Conservation (phyloP, 1,140 invertebrate genomes). For the Neodiprion fabricii region DNA sequence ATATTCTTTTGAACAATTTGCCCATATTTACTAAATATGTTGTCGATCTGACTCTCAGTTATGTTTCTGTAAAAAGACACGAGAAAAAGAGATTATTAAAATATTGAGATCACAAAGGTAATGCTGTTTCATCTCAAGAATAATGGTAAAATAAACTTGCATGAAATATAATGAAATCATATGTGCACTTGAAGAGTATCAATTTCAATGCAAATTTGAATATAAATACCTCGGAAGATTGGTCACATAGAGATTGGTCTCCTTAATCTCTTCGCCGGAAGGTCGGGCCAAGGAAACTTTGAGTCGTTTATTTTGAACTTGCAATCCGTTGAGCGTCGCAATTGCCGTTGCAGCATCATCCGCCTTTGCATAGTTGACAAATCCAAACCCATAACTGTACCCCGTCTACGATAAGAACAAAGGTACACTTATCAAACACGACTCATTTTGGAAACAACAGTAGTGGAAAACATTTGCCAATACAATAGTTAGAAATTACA, state of each 20-base stretch:
- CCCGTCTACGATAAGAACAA: slow-evolving; percentile 73
- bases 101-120: slow-evolving; percentile 23
- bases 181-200: slow-evolving; percentile 3
- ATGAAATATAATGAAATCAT: slow-evolving; percentile 19
- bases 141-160: slow-evolving; percentile 4
- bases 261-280: slow-evolving; percentile 90
- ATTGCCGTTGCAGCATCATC: slow-evolving; percentile 89
- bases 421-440: slow-evolving; percentile 29
- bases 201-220: background rate
- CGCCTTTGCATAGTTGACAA: slow-evolving; percentile 88
- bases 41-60: slow-evolving; percentile 81
- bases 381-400: slow-evolving; percentile 96
- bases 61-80: slow-evolving; percentile 66
- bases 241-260: slow-evolving; percentile 93
- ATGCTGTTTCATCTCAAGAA: slow-evolving; percentile 4
- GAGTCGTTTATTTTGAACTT: slow-evolving; percentile 77
- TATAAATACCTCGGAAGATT: slow-evolving; percentile 80
- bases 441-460: background rate
- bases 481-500: background rate
- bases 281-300: slow-evolving; percentile 91
- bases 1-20: slow-evolving; percentile 91
- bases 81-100: slow-evolving; percentile 10
- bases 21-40: slow-evolving; percentile 86
- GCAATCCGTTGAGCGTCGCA: slow-evolving; percentile 84
- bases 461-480: no score